Evolutionary conservation across 2,888 invertebrate species (phyloP).

Genomic region (Crossocerus cetratus): DNA sequence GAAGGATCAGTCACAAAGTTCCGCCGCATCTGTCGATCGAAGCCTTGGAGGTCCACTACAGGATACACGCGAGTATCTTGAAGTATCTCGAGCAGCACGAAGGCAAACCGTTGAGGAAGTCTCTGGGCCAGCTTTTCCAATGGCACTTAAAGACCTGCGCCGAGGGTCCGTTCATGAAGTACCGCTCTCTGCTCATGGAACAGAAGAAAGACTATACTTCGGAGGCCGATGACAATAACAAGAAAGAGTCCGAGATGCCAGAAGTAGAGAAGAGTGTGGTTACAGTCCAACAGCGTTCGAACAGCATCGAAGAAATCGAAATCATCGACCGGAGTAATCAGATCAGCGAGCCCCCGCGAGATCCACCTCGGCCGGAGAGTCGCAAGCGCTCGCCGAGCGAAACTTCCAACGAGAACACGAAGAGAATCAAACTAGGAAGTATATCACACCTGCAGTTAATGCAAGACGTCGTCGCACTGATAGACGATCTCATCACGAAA

Average conservation of each 20-base stretch:
- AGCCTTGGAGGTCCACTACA: constrained; percentile 90
- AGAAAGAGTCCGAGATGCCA: constrained; percentile 38
- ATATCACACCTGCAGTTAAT: constrained; percentile 72
- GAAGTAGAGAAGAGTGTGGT: constrained; percentile 63
- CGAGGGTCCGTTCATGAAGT: constrained; percentile 78
- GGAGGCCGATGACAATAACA: constrained; percentile 26
- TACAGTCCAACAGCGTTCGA: constrained; percentile 57
- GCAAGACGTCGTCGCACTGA: constrained; percentile 73
- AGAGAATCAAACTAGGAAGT: constrained; percentile 68
- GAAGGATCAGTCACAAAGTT: constrained; percentile 90
- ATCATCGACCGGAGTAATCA: constrained; percentile 55
- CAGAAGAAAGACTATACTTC: constrained; percentile 56
- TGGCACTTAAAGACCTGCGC: constrained; percentile 78
- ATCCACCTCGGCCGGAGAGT: constrained; percentile 40
- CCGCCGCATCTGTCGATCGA: constrained; percentile 92
- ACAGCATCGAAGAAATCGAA: constrained; percentile 66
- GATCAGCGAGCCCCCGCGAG: constrained; percentile 46
- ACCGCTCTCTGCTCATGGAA: constrained; percentile 76
- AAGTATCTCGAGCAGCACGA: constrained; percentile 90
- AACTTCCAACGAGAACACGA: constrained; percentile 53
- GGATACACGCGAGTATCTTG: constrained; percentile 92
- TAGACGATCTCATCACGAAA: constrained; percentile 72
- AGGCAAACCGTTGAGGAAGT: constrained; percentile 82
- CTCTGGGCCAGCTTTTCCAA: constrained; percentile 81
- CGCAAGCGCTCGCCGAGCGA: constrained; percentile 62